These are phyloP conservation scores for Mythimna loreyi DNA, from an alignment of 2,888 invertebrate genomes.

Conservation along the genomic window DNA sequence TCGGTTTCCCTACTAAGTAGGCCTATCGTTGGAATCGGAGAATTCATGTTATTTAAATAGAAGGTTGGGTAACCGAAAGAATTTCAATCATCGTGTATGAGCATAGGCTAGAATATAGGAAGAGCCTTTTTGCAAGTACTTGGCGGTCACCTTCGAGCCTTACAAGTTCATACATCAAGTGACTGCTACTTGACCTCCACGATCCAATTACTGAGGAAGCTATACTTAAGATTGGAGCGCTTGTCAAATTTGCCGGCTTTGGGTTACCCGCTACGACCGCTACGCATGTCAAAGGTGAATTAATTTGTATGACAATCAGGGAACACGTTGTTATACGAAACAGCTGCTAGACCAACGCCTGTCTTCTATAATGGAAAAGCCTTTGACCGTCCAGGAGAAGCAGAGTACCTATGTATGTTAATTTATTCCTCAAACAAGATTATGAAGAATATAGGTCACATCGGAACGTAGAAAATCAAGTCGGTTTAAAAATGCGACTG, in stretches of 20 bases:
- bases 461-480: slow-evolving; percentile 27
- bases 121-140: not conserved
- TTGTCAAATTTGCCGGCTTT: slow-evolving; percentile 41
- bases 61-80: not conserved
- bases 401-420: not conserved
- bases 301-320: slow-evolving; percentile 21
- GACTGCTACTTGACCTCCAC: slow-evolving; percentile 27
- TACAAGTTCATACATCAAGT: slow-evolving; percentile 26
- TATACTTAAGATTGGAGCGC: slow-evolving; percentile 27
- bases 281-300: slow-evolving; percentile 41
- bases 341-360: not conserved
- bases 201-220: slow-evolving; percentile 36
- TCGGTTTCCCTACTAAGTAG: slow-evolving; percentile 18
- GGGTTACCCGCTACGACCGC: slow-evolving; percentile 11
- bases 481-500: slow-evolving; percentile 23
- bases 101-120: not conserved
- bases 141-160: slow-evolving; percentile 6
- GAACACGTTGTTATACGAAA: slow-evolving; percentile 12
- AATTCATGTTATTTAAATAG: slow-evolving; percentile 27
- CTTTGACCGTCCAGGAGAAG: not conserved
- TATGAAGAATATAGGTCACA: slow-evolving; percentile 25
- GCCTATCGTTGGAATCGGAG: slow-evolving; percentile 5
- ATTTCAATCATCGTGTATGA: not conserved
- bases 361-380: not conserved
- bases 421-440: slow-evolving; percentile 18